A percentile compares a stretch with the other conserved stretches of the same genome.
These are phyloP conservation scores for Pseudorhombus dupliciocellatus DNA, from an alignment of 2,113 vertebrate genomes.

Conservation along the genomic window DNA sequence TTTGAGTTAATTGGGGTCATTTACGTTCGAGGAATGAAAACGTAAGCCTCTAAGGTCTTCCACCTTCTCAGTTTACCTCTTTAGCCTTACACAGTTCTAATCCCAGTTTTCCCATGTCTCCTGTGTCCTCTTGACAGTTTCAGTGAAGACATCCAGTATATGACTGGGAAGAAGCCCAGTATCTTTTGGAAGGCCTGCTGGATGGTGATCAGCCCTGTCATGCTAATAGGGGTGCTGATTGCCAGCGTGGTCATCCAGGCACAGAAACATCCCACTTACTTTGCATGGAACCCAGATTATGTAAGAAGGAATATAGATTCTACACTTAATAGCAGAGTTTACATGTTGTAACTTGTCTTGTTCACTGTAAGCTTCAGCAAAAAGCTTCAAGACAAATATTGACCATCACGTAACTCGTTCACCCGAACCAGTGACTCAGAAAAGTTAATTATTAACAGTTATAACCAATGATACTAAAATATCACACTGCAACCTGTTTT, in stretches of 20 bases:
- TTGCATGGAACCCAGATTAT: slow-evolving; percentile 86
- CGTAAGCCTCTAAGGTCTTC: slow-evolving; percentile 64
- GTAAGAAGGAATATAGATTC: slow-evolving; percentile 72
- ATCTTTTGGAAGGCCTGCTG: slow-evolving; percentile 88
- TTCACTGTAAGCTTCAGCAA: not conserved
- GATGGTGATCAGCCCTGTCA: slow-evolving; percentile 85
- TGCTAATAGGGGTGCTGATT: slow-evolving; percentile 84
- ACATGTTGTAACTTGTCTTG: not conserved
- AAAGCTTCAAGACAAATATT: too few relatives aligned
- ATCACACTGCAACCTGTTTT: too few relatives aligned
- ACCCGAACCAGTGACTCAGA: too few relatives aligned
- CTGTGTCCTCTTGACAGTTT: slow-evolving; percentile 78
- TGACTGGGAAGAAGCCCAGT: slow-evolving; percentile 85
- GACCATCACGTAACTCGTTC: too few relatives aligned
- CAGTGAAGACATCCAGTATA: slow-evolving; percentile 85
- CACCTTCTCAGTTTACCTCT: not conserved
- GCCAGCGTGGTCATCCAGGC: slow-evolving; percentile 81
- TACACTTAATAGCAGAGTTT: not conserved
- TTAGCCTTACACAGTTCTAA: not conserved
- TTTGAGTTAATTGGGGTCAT: slow-evolving; percentile 84
- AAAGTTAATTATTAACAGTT: too few relatives aligned
- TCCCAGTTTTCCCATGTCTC: not conserved
- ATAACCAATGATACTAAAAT: too few relatives aligned
- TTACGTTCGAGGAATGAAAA: slow-evolving; percentile 85
- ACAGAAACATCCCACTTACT: slow-evolving; percentile 74